Conservation (phyloP, 1,140 invertebrate genomes). For the Drosophila nasuta region DNA sequence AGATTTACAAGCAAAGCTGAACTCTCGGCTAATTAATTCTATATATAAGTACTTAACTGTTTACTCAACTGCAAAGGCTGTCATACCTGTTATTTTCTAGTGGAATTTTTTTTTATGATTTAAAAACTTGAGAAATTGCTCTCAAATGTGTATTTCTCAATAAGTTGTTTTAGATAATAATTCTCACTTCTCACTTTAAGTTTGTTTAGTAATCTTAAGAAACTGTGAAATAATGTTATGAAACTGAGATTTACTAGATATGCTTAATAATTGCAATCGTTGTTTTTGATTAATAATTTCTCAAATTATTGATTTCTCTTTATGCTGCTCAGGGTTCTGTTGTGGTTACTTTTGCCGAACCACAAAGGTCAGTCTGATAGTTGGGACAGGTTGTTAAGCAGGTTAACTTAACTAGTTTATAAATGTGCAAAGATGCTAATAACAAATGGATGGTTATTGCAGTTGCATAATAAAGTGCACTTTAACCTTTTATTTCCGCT, state of each 20-base stretch:
- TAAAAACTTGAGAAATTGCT: neutral
- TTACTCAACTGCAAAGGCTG: neutral
- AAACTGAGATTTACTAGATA: too few relatives aligned
- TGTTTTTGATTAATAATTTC: constrained; percentile 1
- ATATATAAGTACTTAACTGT: constrained; percentile 1
- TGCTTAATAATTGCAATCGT: too few relatives aligned
- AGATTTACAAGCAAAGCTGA: neutral
- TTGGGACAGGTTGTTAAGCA: constrained; percentile 14
- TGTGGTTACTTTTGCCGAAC: constrained; percentile 29
- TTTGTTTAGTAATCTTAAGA: too few relatives aligned
- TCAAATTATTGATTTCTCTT: constrained; percentile 24
- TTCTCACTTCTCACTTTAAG: too few relatives aligned
- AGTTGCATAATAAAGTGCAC: constrained; percentile 19
- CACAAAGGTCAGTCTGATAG: constrained; percentile 18
- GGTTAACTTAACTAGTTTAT: neutral
- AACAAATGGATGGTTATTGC: neutral
- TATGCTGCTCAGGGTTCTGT: constrained; percentile 30
- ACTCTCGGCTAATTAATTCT: constrained; percentile 2
- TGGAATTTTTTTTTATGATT: constrained; percentile 12
- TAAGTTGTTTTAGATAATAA: too few relatives aligned
- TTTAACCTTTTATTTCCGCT: constrained; percentile 14
- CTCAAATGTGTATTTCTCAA: neutral
- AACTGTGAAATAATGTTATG: too few relatives aligned
- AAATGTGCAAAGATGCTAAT: neutral
- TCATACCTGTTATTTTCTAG: constrained; percentile 4